Evolutionary conservation across 2,888 invertebrate genomes (phyloP), one percentile per base, ranked within the genome.

Genomic region (Chromoteleia sp.): DNA sequence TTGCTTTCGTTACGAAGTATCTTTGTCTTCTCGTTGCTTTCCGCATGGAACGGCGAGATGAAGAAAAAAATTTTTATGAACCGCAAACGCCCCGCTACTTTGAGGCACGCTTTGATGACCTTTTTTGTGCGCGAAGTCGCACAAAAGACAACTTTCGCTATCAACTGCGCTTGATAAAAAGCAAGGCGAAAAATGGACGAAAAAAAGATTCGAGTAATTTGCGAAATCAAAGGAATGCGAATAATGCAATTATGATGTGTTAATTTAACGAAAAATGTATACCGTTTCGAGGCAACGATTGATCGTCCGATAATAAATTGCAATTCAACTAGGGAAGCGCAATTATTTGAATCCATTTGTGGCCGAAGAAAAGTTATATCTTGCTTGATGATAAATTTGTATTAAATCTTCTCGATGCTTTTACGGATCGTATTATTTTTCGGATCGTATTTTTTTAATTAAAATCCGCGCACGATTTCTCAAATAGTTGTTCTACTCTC

Each of bases 41-140:
- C 61, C 45, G 63, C 63, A 48, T 39, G 50, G 41, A 67, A 73
- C 41, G 17, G 14, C 39, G 50, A 56, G 41, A 67, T 52, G 59
- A 41, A 58, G 70, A 43, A 75, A 80, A 74, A 79, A 79, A 61
- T 19, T 50, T 68, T 68, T 80, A 70, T 74, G 70, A 78, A 78
- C 82, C 78, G 63, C 74, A 78, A 82, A 82, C 33, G 73, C 68
- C 58, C 36, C 41, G 63, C 75, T 81, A 75, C 76, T 71, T 67
- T 19, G 39, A 81, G 59, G 76, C 71, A 63, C 59, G 58, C 75
- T 75, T 75, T 76, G 75, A 81, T 81, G 71, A 67, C 45, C 81
- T 67, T 81, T 76, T 76, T 71, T 81, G 76, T 63, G 36, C 61
- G 5, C 58, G 4, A 58, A 39, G 52, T 48, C 56, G 19, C 58